Conservation (phyloP, 2,797 vertebrate species). For the Halcyon smyrnensis region DNA sequence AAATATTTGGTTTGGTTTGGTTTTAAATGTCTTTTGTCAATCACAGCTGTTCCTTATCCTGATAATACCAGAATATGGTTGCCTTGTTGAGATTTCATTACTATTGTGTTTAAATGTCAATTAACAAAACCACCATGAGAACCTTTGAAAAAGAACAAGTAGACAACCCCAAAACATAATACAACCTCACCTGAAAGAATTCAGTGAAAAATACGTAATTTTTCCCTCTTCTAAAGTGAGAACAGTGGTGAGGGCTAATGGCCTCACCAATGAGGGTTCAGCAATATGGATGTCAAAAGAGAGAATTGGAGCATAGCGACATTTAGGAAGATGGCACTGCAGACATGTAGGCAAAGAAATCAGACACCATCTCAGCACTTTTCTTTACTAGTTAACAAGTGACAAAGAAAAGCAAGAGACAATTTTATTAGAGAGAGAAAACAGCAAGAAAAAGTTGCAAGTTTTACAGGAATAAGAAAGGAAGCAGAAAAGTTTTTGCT, state of each 20-base stretch:
- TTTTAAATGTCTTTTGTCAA: not conserved
- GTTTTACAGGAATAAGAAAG: not conserved
- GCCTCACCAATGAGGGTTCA: not conserved
- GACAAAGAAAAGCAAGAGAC: not conserved
- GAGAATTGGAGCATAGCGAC: fast-evolving
- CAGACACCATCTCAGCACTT: not conserved
- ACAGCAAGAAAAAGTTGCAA: not conserved
- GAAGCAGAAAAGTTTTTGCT: not conserved
- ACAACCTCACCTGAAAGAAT: not conserved
- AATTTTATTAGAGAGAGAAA: not conserved
- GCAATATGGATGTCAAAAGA: not conserved
- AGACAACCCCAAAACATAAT: not conserved
- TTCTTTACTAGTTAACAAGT: not conserved
- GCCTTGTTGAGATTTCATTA: not conserved
- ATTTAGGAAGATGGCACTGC: not conserved
- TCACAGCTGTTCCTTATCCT: not conserved
- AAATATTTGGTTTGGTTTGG: not conserved
- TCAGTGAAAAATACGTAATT: not conserved
- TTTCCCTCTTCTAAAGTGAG: not conserved
- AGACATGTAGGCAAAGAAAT: not conserved
- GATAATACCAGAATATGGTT: not conserved
- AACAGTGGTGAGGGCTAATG: not conserved
- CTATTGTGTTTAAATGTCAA: not conserved
- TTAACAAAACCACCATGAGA: not conserved
- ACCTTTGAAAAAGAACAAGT: not conserved